Evolutionary conservation across 2,797 vertebrate species (phyloP).

Genomic region (Poeciliopsis infans): DNA sequence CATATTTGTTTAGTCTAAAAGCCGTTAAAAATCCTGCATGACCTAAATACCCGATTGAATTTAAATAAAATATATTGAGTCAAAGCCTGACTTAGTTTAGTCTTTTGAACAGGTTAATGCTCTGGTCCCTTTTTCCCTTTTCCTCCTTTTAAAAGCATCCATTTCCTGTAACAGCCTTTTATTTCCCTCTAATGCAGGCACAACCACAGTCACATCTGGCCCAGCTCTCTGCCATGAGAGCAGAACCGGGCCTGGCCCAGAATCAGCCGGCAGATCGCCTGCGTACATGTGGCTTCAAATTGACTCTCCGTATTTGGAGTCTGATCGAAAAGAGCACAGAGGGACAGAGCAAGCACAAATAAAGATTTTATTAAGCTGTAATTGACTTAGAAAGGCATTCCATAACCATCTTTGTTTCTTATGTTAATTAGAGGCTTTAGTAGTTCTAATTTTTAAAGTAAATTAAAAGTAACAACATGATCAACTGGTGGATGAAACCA

Average conservation of each 20-base stretch:
- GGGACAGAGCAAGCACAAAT: conserved; percentile 38
- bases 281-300: conserved; percentile 78
- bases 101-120: conserved; percentile 62
- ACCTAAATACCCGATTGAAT: conserved; percentile 58
- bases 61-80: conserved; percentile 69
- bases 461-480: background rate
- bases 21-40: conserved; percentile 42
- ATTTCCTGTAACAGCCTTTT: conserved; percentile 81
- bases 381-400: conserved; percentile 39
- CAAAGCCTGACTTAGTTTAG: conserved; percentile 60
- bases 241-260: conserved; percentile 73
- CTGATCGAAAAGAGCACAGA: conserved; percentile 52
- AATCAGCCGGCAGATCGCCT: conserved; percentile 75
- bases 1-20: conserved; percentile 41
- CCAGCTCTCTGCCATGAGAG: conserved; percentile 74
- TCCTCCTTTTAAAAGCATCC: conserved; percentile 68
- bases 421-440: background rate
- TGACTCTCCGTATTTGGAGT: conserved; percentile 56
- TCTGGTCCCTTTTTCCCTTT: conserved; percentile 43
- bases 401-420: background rate
- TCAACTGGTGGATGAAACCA: background rate
- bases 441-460: background rate
- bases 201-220: conserved; percentile 86
- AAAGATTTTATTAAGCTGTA: conserved; percentile 45
- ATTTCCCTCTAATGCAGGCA: conserved; percentile 75